Percentiles rank a stretch among this genome's conserved stretches.
phyloP scores from a whole-genome alignment of 2,113 vertebrate species.

The Pyxicephalus adspersus region DNA sequence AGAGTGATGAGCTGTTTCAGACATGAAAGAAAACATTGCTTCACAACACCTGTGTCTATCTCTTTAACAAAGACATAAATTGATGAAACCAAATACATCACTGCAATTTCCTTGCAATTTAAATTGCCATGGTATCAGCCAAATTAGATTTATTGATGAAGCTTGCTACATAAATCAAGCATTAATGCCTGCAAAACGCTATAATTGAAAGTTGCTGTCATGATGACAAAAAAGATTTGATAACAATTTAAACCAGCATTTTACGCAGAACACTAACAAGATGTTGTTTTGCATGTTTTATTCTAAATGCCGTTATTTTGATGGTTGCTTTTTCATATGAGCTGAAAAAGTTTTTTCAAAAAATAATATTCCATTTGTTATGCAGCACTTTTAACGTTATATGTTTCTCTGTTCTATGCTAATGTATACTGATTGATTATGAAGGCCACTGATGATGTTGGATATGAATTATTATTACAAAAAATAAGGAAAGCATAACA shows the following conservation, averaged over 20 bases:
- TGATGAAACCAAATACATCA: slow-evolving; percentile 56
- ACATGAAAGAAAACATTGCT: slow-evolving; percentile 47
- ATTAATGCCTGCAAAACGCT: slow-evolving; percentile 30
- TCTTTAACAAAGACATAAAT: slow-evolving; percentile 42
- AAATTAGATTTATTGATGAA: slow-evolving; percentile 65
- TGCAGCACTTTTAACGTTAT: too few relatives aligned
- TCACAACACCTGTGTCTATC: slow-evolving; percentile 51
- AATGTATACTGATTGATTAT: too few relatives aligned
- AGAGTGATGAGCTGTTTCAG: slow-evolving; percentile 45
- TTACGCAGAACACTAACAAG: background rate
- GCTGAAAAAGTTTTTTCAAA: too few relatives aligned
- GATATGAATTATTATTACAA: too few relatives aligned
- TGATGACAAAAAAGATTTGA: background rate
- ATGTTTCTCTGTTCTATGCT: too few relatives aligned
- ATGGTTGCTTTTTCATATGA: background rate
- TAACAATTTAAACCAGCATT: background rate
- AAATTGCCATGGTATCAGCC: slow-evolving; percentile 61
- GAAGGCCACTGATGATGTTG: too few relatives aligned
- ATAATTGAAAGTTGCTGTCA: slow-evolving; percentile 54
- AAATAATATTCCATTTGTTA: too few relatives aligned
- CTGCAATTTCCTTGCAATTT: slow-evolving; percentile 53
- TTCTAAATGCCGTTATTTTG: background rate
- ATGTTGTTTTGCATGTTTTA: background rate
- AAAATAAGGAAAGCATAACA: too few relatives aligned
- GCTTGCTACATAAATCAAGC: slow-evolving; percentile 15